Conservation (phyloP, 2,888 invertebrate species). For the Deladenus siricidicola region DNA sequence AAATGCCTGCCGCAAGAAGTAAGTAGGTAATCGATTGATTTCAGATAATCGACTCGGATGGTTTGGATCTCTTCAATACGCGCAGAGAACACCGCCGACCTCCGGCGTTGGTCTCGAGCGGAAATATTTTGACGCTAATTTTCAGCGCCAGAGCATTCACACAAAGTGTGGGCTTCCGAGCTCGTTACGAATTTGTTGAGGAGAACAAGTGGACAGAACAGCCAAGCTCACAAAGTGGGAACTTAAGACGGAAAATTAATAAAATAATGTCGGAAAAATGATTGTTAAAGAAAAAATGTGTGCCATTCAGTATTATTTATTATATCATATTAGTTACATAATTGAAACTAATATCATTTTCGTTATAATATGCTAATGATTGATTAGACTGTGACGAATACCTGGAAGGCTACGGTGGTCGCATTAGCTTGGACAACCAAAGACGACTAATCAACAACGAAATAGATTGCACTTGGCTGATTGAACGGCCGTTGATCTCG, state of each 20-base stretch:
- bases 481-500: constrained; percentile 22
- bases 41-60: constrained; percentile 33
- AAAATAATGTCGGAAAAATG: no score
- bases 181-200: constrained; percentile 34
- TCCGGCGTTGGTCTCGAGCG: constrained; percentile 28
- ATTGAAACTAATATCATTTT: no score
- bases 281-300: no score
- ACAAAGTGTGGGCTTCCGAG: constrained; percentile 31
- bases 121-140: constrained; percentile 25
- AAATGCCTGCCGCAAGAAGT: no score
- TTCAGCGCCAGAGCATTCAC: constrained; percentile 33
- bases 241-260: no score
- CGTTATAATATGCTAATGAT: neutral
- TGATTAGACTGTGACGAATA: constrained; percentile 37
- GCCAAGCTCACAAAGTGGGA: neutral
- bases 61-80: constrained; percentile 25
- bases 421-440: constrained; percentile 24
- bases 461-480: constrained; percentile 40
- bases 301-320: no score
- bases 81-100: constrained; percentile 29
- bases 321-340: no score
- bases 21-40: no score
- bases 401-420: constrained; percentile 35
- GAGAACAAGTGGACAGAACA: neutral
- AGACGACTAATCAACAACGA: constrained; percentile 26